These are phyloP conservation scores for Pseudomyrmex cubaensis DNA, from an alignment of 1,140 invertebrate species.

Conservation along the genomic window DNA sequence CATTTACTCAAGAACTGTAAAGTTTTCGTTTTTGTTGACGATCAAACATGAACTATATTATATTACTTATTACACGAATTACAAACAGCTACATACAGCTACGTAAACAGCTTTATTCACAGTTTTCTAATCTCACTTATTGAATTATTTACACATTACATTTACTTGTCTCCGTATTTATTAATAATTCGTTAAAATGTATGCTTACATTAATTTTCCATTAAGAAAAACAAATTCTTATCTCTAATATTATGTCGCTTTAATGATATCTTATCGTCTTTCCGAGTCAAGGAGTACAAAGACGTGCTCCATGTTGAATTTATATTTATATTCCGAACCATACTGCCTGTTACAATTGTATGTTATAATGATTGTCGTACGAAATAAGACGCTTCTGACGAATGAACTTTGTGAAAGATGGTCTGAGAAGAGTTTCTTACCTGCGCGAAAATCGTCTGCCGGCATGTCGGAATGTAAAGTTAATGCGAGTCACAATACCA, in stretches of 20 bases:
- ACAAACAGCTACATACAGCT: not conserved
- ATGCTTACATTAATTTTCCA: too few species aligned
- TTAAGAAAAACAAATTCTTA: too few species aligned
- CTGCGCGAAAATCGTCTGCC: conserved; percentile 36
- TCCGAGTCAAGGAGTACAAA: too few species aligned
- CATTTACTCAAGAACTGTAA: not conserved
- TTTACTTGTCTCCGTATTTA: not conserved
- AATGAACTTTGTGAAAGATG: not conserved
- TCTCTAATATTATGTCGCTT: too few species aligned
- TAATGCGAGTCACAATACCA: conserved; percentile 19
- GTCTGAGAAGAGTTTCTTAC: conserved; percentile 47
- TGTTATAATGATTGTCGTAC: not conserved
- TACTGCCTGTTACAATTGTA: too few species aligned
- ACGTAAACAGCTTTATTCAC: not conserved
- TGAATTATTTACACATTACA: not conserved
- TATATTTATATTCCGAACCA: too few species aligned
- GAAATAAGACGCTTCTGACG: not conserved
- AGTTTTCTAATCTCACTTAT: not conserved
- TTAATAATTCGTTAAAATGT: not conserved
- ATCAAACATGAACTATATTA: not conserved
- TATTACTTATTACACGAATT: not conserved
- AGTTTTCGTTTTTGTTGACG: not conserved
- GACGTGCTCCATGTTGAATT: too few species aligned
- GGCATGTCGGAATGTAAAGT: conserved; percentile 38
- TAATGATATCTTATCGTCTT: too few species aligned